Conservation (phyloP, 2,113 vertebrate species). For the Pseudonaja textilis region DNA sequence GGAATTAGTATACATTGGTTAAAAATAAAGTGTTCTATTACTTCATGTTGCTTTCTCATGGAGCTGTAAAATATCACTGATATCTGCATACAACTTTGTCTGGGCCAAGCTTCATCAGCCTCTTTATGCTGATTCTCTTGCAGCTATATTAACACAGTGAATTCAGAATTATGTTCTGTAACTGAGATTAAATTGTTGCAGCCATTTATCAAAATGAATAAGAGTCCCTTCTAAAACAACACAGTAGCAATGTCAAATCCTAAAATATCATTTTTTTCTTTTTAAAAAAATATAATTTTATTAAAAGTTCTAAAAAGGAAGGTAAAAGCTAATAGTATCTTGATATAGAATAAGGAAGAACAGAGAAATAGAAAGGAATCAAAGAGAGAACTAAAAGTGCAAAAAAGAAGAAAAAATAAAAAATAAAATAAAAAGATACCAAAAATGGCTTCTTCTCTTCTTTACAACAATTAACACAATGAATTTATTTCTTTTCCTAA, state of each 20-base stretch:
- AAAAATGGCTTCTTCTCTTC: not conserved
- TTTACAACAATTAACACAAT: too few relatives aligned
- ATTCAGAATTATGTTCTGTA: not conserved
- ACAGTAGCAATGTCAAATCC: not conserved
- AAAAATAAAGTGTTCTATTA: not conserved
- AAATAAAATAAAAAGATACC: not conserved
- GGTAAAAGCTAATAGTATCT: not conserved
- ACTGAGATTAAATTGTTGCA: not conserved
- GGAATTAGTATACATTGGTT: not conserved
- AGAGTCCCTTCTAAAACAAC: conserved; percentile 12
- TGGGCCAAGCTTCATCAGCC: not conserved
- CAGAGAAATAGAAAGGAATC: not conserved
- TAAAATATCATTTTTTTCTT: not conserved
- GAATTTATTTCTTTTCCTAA: too few relatives aligned
- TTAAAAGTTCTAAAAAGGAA: not conserved
- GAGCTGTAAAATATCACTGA: not conserved
- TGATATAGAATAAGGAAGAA: not conserved
- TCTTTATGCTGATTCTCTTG: not conserved
- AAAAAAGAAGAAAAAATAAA: not conserved
- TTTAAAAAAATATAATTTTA: not conserved
- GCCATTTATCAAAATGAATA: conserved; percentile 14
- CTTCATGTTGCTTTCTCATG: not conserved
- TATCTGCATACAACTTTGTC: conserved; percentile 1
- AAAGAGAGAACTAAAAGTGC: not conserved
- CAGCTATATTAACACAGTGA: not conserved